Base-by-base conservation (phyloP, 1,140 invertebrate species). In the Neoseiulus cucumeris region DNA sequence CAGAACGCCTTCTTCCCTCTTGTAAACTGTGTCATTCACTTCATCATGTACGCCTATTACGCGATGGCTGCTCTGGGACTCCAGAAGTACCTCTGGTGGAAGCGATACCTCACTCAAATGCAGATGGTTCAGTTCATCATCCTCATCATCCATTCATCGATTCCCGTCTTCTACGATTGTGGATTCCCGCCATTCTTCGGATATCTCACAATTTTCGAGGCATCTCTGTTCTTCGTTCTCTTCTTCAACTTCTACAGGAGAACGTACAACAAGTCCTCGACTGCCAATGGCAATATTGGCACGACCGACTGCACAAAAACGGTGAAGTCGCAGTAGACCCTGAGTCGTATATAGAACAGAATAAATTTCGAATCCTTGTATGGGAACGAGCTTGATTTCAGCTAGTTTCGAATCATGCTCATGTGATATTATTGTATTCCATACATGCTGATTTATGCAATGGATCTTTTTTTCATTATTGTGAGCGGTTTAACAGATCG, bases 111-210 rank as follows among this genome's bases (percentile, higher is more conserved):
- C 41, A 80, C 80, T n/a, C 75, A 72, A 64, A 74, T 80, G 65
- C 80, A 81, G 70, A 73, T 80, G 74, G 1, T 33, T 2, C 91
- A 95, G 77, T 95, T 95, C 76, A 79, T 93, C 14, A 76, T 83
- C 28, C 89, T 92, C 45, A 86, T 89, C 79, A 78, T 87, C 66
- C 90, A 94, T 74, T 86, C 89, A 14, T 87, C 90, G 79, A 89
- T 93, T 73, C 79, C 93, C 45, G 76, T 93, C 51, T 92, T 91
- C 79, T 88, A 89, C 68, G 87, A 92, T 25, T 95, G 91, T 79
- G 84, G 90, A 74, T 94, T 91, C 74, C 90, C 89, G 0, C 74
- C 87, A 28, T 92, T 89, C 87, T 92, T 93, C 87, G 87, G 91
- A 72, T 91, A 89, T 75, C 85, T 87, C 5, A 81, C 92, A 30